phyloP scores from a whole-genome alignment of 2,797 vertebrate species.

The Sciurus carolinensis region DNA sequence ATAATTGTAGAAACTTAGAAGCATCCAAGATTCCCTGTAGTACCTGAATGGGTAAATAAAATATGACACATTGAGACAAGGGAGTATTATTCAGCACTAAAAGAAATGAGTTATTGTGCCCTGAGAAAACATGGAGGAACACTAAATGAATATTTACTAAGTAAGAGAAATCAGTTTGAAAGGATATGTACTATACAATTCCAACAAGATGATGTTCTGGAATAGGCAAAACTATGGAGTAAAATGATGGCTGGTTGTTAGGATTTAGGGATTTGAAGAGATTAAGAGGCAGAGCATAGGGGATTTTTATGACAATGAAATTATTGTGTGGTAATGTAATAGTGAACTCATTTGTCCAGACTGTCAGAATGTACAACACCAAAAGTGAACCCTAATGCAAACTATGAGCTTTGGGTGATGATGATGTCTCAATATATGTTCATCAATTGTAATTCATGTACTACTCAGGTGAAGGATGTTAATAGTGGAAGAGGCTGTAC shows the following conservation, averaged over 20 bases:
- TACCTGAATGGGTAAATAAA: background rate
- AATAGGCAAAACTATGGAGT: background rate
- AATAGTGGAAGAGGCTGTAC: background rate
- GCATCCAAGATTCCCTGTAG: too few relatives aligned
- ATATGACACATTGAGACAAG: background rate
- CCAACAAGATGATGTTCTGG: background rate
- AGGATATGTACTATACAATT: too few relatives aligned
- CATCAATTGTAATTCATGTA: background rate
- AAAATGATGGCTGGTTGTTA: background rate
- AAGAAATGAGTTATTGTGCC: background rate
- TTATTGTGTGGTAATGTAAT: background rate
- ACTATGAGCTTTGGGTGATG: background rate
- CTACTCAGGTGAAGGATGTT: fast-evolving
- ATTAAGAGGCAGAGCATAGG: background rate
- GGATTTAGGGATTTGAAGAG: background rate
- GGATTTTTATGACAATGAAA: background rate
- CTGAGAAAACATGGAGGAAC: background rate
- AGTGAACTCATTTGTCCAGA: background rate
- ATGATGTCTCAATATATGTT: too few relatives aligned
- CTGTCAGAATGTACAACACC: too few relatives aligned
- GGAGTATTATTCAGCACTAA: too few relatives aligned
- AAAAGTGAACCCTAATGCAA: too few relatives aligned
- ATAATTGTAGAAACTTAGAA: background rate
- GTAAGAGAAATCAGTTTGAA: background rate
- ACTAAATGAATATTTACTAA: background rate